Percentiles rank a stretch among this genome's conserved stretches.
Evolutionary conservation across 2,888 invertebrate genomes (phyloP).

Genomic region (Coelinius sp.): DNA sequence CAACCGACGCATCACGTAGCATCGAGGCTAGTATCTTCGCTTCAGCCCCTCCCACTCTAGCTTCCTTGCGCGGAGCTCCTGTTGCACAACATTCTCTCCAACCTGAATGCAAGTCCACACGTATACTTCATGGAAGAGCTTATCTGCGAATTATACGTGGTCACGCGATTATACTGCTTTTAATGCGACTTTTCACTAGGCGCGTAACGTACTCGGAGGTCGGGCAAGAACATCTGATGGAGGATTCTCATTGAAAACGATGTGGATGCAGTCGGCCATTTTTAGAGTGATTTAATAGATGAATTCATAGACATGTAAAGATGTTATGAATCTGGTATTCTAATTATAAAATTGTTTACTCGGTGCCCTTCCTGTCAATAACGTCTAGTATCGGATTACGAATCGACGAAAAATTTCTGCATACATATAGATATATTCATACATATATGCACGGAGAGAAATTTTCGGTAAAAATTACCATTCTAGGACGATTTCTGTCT

Average conservation of each 20-base stretch:
- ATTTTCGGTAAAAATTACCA: too few species aligned
- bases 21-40: slow-evolving; percentile 38
- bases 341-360: neutral
- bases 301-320: neutral
- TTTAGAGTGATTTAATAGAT: neutral
- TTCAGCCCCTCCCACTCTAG: slow-evolving; percentile 30
- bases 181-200: slow-evolving; percentile 27
- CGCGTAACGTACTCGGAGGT: slow-evolving; percentile 1
- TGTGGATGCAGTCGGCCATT: neutral
- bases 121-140: slow-evolving; percentile 11
- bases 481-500: too few species aligned
- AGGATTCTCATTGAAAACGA: slow-evolving; percentile 13
- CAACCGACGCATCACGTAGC: slow-evolving; percentile 39
- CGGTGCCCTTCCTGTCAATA: neutral
- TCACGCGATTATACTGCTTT: slow-evolving; percentile 34
- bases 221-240: neutral
- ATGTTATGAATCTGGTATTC: neutral
- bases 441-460: too few species aligned
- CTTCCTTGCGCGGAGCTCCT: neutral
- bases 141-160: slow-evolving; percentile 32
- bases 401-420: neutral
- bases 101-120: neutral
- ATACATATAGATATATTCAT: neutral
- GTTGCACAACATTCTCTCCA: neutral
- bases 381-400: neutral